Base-by-base conservation (phyloP, 2,888 invertebrate genomes). In the Branchellion lobata region DNA sequence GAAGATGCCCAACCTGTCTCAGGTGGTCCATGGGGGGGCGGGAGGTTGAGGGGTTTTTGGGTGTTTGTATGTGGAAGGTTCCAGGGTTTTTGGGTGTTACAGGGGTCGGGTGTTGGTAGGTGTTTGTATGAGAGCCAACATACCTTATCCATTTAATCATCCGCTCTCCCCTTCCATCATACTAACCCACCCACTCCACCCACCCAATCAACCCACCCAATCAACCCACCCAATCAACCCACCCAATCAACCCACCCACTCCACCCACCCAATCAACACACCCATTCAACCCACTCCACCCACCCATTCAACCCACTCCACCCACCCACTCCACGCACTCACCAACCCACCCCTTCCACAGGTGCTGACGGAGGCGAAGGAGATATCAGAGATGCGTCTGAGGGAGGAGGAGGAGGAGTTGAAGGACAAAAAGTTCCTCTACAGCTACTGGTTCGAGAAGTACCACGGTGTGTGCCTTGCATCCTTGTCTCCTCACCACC, bases 361-460 rank as follows among this genome's bases (percentile, higher is more conserved):
- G 85, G 86, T 91, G 0, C 88, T 93, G 79, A 89, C 91, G 80
- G 93, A 93, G 87, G 93, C 93, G 0, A 92, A 86, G 79, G 84
- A 85, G 34, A 83, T 85, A 84, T 91, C 92, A 0, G 92, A 92
- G 79, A 87, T 88, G 40, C 91, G 84, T n/a, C 83, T 82, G 89
- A 87, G 86, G 82, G 89, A 88, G 81, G 88, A 89, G 79, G 87
- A 87, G 81, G 85, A 89, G 83, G 84, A 86, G 57, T 87, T 88
- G 53, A 88, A 89, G 81, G 92, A 93, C 84, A 93, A 93, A 3
- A 85, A 86, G 81, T 84, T 84, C 57, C 93, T 86, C 81, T 87
- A 86, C 84, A 94, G 88, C 90, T 91, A 78, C 33, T 88, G 94
- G 61, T 94, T 95, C 87, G 95, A 95, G 88, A 93, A 94, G 87